Percentiles rank a stretch among this genome's conserved stretches.
Evolutionary conservation across 2,797 vertebrate species (phyloP).

Genomic region (Pelodytes ibericus): DNA sequence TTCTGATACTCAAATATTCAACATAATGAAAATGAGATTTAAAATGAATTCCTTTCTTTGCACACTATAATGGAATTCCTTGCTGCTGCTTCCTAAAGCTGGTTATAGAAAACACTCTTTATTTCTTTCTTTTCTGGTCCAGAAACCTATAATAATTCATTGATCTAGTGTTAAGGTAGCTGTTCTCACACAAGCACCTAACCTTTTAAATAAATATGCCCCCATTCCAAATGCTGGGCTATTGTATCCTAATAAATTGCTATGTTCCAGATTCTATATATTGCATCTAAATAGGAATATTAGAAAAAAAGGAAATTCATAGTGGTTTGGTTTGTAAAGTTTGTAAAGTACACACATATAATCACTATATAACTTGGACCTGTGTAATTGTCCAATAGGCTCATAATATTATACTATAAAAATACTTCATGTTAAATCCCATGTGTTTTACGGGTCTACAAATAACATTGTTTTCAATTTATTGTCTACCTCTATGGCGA

Average conservation of each 20-base stretch:
- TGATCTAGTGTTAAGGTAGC: constrained; percentile 18
- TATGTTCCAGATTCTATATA: neutral
- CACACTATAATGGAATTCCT: constrained; percentile 29
- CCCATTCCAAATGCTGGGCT: neutral
- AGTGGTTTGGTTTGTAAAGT: no score
- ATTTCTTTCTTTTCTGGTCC: constrained; percentile 28
- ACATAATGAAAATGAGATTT: constrained; percentile 7
- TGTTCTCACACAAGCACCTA: neutral
- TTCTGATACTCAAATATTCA: constrained; percentile 8
- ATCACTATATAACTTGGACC: no score
- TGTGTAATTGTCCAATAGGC: no score
- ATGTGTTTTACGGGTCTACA: no score
- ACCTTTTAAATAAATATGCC: neutral
- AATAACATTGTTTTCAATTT: no score
- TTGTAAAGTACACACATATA: no score
- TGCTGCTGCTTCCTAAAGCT: constrained; percentile 14
- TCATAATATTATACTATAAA: no score
- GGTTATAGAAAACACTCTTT: constrained; percentile 29
- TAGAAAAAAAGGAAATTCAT: no score
- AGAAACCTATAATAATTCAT: constrained; percentile 20
- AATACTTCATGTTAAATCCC: no score
- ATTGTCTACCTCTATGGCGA: no score
- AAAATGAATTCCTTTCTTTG: constrained; percentile 25
- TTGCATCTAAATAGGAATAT: no score
- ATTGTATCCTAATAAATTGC: neutral